Evolutionary conservation across 2,113 vertebrate genomes (phyloP).

Genomic region (Grantiella picta): DNA sequence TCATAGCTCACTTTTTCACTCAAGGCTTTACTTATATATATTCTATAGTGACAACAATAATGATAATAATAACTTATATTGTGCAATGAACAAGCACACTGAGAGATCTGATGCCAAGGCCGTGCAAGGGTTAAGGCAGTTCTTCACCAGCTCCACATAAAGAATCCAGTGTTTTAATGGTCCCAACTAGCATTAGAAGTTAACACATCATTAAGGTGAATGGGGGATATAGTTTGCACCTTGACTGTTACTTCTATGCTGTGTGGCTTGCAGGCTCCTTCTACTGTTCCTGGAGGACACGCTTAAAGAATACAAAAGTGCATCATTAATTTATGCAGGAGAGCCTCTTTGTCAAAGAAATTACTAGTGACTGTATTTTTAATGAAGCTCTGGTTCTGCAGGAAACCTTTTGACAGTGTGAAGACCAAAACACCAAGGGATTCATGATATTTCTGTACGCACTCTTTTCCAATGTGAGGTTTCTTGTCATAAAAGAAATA

Average conservation of each 20-base stretch:
- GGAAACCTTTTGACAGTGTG: not conserved
- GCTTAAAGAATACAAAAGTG: not conserved
- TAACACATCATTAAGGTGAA: slow-evolving; percentile 61
- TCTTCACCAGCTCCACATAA: not conserved
- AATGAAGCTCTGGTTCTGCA: not conserved
- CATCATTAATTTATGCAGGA: slow-evolving; percentile 13
- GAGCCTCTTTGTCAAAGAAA: slow-evolving; percentile 7
- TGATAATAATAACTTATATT: not conserved
- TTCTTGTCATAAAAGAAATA: not conserved
- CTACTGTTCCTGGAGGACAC: not conserved
- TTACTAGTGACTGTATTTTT: not conserved
- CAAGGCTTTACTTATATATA: not conserved
- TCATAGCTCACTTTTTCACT: not conserved
- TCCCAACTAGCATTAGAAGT: slow-evolving; percentile 45
- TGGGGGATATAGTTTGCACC: slow-evolving; percentile 41
- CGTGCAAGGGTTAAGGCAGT: slow-evolving; percentile 22
- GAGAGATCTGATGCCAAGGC: not conserved
- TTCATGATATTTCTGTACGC: not conserved
- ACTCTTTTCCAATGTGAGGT: not conserved
- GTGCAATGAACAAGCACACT: not conserved
- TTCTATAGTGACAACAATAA: not conserved
- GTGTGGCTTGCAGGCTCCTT: not conserved
- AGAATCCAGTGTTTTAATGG: slow-evolving; percentile 13
- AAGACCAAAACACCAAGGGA: not conserved
- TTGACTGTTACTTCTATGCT: not conserved